Percentiles rank a stretch among this genome's conserved stretches.
These are phyloP conservation scores for Asarcornis scutulata DNA, from an alignment of 2,113 vertebrate species.

Conservation along the genomic window DNA sequence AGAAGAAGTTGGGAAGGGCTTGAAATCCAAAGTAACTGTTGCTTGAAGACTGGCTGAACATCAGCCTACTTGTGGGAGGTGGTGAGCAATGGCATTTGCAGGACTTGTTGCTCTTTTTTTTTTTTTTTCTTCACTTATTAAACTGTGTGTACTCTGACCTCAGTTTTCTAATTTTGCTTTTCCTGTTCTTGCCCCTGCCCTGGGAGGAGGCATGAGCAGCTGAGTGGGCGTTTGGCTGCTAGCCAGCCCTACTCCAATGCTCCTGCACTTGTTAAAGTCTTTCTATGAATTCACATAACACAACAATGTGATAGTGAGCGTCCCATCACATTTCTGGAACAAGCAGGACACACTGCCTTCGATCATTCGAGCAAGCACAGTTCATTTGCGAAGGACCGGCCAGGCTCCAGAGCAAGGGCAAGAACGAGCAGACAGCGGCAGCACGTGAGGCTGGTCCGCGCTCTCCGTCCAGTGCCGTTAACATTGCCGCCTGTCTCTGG, in stretches of 20 bases:
- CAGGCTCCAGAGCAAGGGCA: not conserved
- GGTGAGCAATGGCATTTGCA: accelerated
- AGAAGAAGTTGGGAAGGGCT: not conserved
- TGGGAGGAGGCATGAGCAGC: not conserved
- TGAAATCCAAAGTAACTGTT: not conserved
- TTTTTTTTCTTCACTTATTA: not conserved
- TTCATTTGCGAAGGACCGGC: not conserved
- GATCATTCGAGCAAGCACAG: accelerated
- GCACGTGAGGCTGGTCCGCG: too few species aligned
- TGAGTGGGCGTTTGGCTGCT: not conserved
- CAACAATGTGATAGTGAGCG: accelerated
- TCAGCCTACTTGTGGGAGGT: not conserved
- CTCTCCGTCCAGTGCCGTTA: too few species aligned
- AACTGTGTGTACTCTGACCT: accelerated
- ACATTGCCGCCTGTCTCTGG: accelerated
- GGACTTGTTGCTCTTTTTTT: too few species aligned
- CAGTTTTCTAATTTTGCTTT: not conserved
- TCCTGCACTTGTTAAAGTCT: accelerated
- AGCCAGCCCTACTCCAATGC: not conserved
- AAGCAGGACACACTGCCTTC: accelerated
- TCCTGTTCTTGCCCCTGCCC: not conserved
- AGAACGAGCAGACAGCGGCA: too few species aligned
- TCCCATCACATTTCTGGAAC: accelerated
- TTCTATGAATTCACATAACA: accelerated
- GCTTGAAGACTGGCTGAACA: not conserved